These are phyloP conservation scores for Baronia brevicornis DNA, from an alignment of 2,888 invertebrate genomes.

Conservation along the genomic window DNA sequence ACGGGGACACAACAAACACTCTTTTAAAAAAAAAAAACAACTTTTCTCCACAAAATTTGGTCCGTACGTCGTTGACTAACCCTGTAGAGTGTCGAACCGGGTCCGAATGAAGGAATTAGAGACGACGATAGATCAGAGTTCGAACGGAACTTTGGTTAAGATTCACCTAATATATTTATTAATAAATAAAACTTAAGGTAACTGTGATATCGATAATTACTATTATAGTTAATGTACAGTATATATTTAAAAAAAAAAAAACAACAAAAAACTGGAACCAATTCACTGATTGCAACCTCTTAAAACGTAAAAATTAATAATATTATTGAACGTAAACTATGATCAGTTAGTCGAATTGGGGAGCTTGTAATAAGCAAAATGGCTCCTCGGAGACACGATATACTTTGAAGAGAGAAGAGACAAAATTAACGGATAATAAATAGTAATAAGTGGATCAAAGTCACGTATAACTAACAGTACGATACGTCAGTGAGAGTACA, in stretches of 20 bases:
- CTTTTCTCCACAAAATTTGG: slow-evolving; percentile 41
- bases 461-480: slow-evolving; percentile 24
- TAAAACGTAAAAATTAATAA: not conserved
- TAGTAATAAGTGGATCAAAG: slow-evolving; percentile 18
- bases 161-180: slow-evolving; percentile 67
- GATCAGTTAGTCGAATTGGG: no score
- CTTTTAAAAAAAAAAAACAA: slow-evolving; percentile 39
- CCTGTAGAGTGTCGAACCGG: slow-evolving; percentile 48
- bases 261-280: slow-evolving; percentile 10
- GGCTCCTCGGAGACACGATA: no score
- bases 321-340: no score
- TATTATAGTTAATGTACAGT: slow-evolving; percentile 27
- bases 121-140: slow-evolving; percentile 47
- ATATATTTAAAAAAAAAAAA: no score
- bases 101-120: slow-evolving; percentile 45
- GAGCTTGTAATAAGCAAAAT: slow-evolving; percentile 10
- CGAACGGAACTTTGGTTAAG: slow-evolving; percentile 66
- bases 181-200: slow-evolving; percentile 68
- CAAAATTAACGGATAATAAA: slow-evolving; percentile 5
- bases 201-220: slow-evolving; percentile 60
- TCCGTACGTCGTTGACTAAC: slow-evolving; percentile 58
- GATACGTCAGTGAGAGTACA: slow-evolving; percentile 28
- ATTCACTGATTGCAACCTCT: slow-evolving; percentile 6
- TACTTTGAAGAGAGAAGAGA: slow-evolving; percentile 7
- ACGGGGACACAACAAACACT: slow-evolving; percentile 42